phyloP scores from a whole-genome alignment of 2,797 vertebrate genomes.

The Xiphophorus birchmanni region DNA sequence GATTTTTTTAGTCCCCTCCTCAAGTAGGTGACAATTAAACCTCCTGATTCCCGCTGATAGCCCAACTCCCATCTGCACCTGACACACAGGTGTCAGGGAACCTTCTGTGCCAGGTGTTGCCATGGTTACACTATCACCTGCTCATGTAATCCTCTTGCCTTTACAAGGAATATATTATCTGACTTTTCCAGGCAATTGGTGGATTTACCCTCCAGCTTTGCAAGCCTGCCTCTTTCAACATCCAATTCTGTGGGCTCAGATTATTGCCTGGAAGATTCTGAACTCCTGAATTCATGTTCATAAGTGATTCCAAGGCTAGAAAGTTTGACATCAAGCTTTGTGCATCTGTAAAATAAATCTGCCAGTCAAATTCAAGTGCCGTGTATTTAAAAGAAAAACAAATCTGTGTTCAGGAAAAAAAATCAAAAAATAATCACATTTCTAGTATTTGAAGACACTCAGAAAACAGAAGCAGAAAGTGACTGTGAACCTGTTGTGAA shows the following conservation, averaged over 20 bases:
- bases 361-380: neutral
- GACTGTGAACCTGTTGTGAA: neutral
- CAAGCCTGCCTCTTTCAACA: constrained; percentile 9
- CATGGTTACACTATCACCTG: constrained; percentile 20
- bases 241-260: constrained; percentile 2
- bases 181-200: constrained; percentile 16
- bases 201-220: constrained; percentile 24
- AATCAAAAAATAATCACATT: neutral
- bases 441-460: neutral
- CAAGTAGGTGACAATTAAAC: constrained; percentile 44
- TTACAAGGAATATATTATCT: constrained; percentile 8
- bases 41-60: constrained; percentile 32
- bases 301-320: neutral
- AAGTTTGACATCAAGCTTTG: neutral
- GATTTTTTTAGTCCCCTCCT: constrained; percentile 29
- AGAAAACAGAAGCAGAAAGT: neutral
- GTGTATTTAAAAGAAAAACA: neutral
- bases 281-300: neutral
- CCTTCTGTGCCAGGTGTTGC: constrained; percentile 19
- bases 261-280: neutral
- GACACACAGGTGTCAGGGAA: constrained; percentile 18
- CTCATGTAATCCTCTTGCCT: constrained; percentile 7
- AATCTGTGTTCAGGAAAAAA: neutral
- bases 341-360: neutral
- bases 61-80: constrained; percentile 12